These are phyloP conservation scores for Dasyprocta punctata DNA, from an alignment of 2,113 vertebrate genomes.

Conservation along the genomic window DNA sequence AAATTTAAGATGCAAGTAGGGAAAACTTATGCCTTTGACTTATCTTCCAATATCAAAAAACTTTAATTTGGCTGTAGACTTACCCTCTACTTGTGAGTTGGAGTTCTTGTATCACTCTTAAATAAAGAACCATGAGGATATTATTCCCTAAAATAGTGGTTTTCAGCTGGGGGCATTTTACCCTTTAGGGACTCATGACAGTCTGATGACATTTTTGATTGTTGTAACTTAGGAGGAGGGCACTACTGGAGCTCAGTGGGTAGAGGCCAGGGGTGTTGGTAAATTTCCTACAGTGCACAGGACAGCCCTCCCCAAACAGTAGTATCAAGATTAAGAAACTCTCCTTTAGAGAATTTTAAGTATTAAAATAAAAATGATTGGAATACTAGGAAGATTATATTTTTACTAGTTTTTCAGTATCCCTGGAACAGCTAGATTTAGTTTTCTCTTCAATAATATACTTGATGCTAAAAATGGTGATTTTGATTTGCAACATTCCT, in stretches of 20 bases:
- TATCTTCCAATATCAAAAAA: neutral
- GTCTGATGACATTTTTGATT: neutral
- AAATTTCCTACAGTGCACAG: accelerated
- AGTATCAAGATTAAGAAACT: neutral
- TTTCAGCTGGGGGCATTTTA: neutral
- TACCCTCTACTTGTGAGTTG: neutral
- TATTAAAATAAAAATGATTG: neutral
- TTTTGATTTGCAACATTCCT: neutral
- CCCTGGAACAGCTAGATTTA: neutral
- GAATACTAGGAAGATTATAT: neutral
- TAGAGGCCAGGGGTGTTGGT: neutral
- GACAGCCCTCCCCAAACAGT: neutral
- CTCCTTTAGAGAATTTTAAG: neutral
- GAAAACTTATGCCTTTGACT: neutral
- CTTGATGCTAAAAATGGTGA: neutral
- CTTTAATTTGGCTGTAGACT: accelerated
- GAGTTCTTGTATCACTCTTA: neutral
- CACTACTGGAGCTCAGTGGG: neutral
- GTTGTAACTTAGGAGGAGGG: neutral
- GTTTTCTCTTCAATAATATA: neutral
- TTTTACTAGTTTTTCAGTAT: neutral
- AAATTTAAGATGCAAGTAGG: neutral
- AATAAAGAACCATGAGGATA: neutral
- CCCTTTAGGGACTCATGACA: neutral
- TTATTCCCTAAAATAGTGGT: too few species aligned